A percentile compares a stretch with the other conserved stretches of the same genome.
Conservation (phyloP, 2,888 invertebrate species). For the Dorcus hopei region DNA sequence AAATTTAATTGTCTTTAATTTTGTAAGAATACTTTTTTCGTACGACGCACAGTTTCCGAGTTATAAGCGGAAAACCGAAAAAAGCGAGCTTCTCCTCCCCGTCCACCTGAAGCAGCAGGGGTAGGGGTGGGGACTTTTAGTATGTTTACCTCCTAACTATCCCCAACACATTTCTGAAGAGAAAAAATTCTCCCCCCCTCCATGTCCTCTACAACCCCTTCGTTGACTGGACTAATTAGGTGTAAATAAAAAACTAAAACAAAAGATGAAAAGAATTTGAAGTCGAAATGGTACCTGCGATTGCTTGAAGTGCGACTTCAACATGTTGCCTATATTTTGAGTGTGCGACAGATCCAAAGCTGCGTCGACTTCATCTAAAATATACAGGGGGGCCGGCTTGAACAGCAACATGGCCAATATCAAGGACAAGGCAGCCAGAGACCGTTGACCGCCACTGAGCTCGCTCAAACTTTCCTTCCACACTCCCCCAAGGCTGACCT, state of each 20-base stretch:
- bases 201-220: no score
- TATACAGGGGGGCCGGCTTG: constrained; percentile 97
- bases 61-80: no score
- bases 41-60: no score
- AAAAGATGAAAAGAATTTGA: neutral
- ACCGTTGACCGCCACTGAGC: constrained; percentile 94
- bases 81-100: no score
- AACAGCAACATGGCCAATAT: constrained; percentile 95
- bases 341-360: constrained; percentile 97
- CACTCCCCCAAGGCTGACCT: constrained; percentile 85
- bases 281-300: constrained; percentile 63
- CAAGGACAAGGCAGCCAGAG: constrained; percentile 92
- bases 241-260: neutral
- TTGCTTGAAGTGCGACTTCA: constrained; percentile 82
- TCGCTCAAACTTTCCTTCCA: constrained; percentile 97
- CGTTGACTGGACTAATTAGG: no score
- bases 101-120: no score
- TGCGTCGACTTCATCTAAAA: constrained; percentile 98
- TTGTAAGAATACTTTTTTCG: no score
- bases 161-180: no score
- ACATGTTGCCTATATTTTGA: constrained; percentile 96
- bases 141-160: no score
- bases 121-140: no score
- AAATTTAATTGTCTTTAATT: no score
- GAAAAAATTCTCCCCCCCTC: no score